A percentile compares a stretch with the other conserved stretches of the same genome.
Conservation (phyloP, 2,888 invertebrate species). For the Oxycera nigricornis region DNA sequence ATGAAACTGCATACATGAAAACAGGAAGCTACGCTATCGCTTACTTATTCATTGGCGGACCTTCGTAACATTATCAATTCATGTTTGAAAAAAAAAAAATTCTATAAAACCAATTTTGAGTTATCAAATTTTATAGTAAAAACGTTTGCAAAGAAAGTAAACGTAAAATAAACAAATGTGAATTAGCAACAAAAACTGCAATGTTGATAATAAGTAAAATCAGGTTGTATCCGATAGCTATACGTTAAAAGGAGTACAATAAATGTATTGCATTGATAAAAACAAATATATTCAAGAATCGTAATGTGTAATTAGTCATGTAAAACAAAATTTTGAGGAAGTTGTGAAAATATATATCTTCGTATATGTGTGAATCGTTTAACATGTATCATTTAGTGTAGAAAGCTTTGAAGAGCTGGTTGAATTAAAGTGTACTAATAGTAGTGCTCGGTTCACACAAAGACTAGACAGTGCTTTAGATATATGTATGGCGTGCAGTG, state of each 20-base stretch:
- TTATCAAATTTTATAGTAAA: not conserved
- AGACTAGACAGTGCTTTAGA: not conserved
- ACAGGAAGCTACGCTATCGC: too few relatives aligned
- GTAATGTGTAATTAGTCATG: not conserved
- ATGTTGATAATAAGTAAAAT: constrained; percentile 38
- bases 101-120: not conserved
- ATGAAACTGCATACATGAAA: too few relatives aligned
- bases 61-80: not conserved
- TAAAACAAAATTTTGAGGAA: not conserved
- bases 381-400: not conserved
- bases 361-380: too few relatives aligned
- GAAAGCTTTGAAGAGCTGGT: not conserved
- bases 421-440: not conserved
- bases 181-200: constrained; percentile 11
- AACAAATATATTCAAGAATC: not conserved
- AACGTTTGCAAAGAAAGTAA: not conserved
- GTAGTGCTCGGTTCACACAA: too few relatives aligned
- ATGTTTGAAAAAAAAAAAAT: not conserved
- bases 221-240: constrained; percentile 30
- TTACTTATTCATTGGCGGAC: not conserved
- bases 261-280: not conserved
- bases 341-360: not conserved
- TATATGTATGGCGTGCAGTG: not conserved
- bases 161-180: not conserved
- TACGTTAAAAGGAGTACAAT: not conserved